These are phyloP conservation scores for Agonopterix arenella DNA, from an alignment of 2,888 invertebrate species.

Conservation along the genomic window DNA sequence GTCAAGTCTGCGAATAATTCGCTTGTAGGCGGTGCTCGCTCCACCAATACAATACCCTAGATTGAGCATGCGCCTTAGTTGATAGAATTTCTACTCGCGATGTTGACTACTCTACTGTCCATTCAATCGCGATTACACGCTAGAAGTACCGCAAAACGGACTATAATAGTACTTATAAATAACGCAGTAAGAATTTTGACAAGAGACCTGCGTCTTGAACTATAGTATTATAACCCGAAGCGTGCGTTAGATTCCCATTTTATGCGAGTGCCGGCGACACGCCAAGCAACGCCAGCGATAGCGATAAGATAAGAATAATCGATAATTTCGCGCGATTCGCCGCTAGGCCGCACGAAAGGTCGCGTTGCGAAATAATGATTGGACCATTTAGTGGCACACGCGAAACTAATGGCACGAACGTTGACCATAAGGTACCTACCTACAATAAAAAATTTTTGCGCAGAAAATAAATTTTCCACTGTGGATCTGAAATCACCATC, in stretches of 20 bases:
- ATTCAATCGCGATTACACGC: too few species aligned
- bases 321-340: constrained; percentile 70
- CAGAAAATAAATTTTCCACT: too few species aligned
- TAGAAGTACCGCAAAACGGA: too few species aligned
- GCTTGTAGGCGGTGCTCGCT: constrained; percentile 54
- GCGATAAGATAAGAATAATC: constrained; percentile 58
- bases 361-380: constrained; percentile 58
- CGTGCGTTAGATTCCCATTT: constrained; percentile 51
- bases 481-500: too few species aligned
- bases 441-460: too few species aligned
- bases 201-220: neutral
- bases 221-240: constrained; percentile 18
- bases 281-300: constrained; percentile 49
- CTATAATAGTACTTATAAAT: too few species aligned
- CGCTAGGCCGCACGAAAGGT: constrained; percentile 63
- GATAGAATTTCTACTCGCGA: neutral
- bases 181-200: too few species aligned
- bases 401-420: constrained; percentile 30
- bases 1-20: constrained; percentile 30
- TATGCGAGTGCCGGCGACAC: constrained; percentile 53
- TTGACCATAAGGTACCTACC: constrained; percentile 19
- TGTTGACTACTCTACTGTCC: neutral
- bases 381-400: constrained; percentile 30
- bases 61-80: constrained; percentile 56
- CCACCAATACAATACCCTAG: constrained; percentile 50